Percentiles rank a stretch among this genome's conserved stretches.
phyloP scores from a whole-genome alignment of 2,888 invertebrate species.

The Catotricha subobsoleta region DNA sequence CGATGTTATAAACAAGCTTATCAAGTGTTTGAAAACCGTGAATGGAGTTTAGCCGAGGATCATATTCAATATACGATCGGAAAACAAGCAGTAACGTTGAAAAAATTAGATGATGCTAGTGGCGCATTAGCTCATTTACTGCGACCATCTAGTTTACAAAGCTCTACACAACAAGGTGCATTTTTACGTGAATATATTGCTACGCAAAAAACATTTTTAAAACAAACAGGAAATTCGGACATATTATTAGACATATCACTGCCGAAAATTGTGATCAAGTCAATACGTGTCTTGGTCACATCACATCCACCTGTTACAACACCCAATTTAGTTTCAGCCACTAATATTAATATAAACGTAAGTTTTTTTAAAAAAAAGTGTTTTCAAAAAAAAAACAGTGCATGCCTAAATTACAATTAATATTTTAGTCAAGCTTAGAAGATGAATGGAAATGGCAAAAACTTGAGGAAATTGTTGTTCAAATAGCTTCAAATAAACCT shows the following conservation, averaged over 20 bases:
- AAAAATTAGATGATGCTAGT: slow-evolving; percentile 48
- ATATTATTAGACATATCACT: slow-evolving; percentile 48
- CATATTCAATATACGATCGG: slow-evolving; percentile 92
- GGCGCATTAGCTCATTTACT: slow-evolving; percentile 63
- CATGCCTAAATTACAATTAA: background rate
- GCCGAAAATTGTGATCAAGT: slow-evolving; percentile 49
- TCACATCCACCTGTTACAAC: slow-evolving; percentile 20
- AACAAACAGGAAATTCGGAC: slow-evolving; percentile 17
- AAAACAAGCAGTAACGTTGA: slow-evolving; percentile 68
- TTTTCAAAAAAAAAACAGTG: too few relatives aligned
- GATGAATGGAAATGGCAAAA: slow-evolving; percentile 44
- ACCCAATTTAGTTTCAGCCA: slow-evolving; percentile 21
- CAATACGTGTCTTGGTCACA: slow-evolving; percentile 44
- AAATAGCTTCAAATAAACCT: slow-evolving; percentile 46
- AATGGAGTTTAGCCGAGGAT: slow-evolving; percentile 87
- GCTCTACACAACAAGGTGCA: slow-evolving; percentile 52
- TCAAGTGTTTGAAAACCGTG: slow-evolving; percentile 49
- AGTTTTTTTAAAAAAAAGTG: slow-evolving; percentile 8
- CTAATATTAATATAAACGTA: slow-evolving; percentile 24
- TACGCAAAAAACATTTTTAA: slow-evolving; percentile 50
- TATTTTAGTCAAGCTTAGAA: slow-evolving; percentile 21
- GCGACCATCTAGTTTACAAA: slow-evolving; percentile 49
- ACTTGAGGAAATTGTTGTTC: slow-evolving; percentile 59
- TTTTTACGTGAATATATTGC: slow-evolving; percentile 77
- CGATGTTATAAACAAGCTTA: slow-evolving; percentile 83